Conservation (phyloP, 2,888 invertebrate genomes). For the Hyles lineata region DNA sequence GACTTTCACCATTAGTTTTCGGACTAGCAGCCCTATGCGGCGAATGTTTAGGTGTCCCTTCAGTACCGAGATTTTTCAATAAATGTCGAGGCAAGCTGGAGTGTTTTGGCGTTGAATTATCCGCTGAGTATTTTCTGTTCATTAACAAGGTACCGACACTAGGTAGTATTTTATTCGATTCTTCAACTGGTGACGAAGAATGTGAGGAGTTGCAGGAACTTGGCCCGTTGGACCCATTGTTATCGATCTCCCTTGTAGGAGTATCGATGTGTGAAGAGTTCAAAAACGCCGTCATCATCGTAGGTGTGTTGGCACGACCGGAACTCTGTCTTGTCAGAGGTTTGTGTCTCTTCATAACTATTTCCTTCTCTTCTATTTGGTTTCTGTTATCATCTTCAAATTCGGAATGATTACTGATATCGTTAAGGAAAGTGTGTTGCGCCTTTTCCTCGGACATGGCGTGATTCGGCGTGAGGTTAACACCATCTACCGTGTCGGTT, state of each 20-base stretch:
- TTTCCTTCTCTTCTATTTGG: constrained; percentile 81
- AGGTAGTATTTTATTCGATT: constrained; percentile 60
- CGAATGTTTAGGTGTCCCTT: constrained; percentile 76
- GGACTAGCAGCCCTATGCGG: constrained; percentile 60
- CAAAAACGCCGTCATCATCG: constrained; percentile 80
- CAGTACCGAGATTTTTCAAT: constrained; percentile 73
- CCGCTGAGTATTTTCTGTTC: constrained; percentile 76
- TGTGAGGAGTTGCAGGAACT: constrained; percentile 78
- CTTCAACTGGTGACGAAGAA: constrained; percentile 75
- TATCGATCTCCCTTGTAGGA: constrained; percentile 61
- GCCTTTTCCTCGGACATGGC: constrained; percentile 80
- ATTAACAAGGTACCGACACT: constrained; percentile 75
- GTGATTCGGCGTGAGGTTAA: constrained; percentile 70
- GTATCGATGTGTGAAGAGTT: constrained; percentile 75
- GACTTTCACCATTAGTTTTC: constrained; percentile 65
- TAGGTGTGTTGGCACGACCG: constrained; percentile 81
- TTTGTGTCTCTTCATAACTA: constrained; percentile 86
- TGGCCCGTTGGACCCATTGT: constrained; percentile 68
- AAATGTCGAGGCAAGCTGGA: constrained; percentile 78
- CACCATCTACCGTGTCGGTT: constrained; percentile 63
- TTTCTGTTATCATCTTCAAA: constrained; percentile 81
- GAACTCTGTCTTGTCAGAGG: constrained; percentile 88
- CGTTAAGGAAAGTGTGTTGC: constrained; percentile 76
- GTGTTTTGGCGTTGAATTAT: constrained; percentile 76
- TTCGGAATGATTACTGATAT: constrained; percentile 78